Percentiles rank a stretch among this genome's conserved stretches.
Conservation (phyloP, 2,888 invertebrate genomes). For the Lissocephala sabroskyi region DNA sequence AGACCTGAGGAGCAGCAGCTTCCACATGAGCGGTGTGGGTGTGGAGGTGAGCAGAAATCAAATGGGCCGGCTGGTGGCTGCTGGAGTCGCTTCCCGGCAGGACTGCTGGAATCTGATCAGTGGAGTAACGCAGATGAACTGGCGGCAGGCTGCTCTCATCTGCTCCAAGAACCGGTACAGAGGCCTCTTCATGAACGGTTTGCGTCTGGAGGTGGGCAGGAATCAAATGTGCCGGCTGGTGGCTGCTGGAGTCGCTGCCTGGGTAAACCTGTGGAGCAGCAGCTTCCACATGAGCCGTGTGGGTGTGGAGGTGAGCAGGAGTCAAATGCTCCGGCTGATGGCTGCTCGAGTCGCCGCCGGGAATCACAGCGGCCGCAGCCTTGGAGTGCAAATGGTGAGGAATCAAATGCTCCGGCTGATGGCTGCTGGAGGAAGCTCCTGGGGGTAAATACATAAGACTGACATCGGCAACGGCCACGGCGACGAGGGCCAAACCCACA, state of each 20-base stretch:
- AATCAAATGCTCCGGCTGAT: conserved; percentile 15
- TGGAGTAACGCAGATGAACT: background rate
- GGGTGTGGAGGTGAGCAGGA: conserved; percentile 3
- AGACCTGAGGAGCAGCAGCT: conserved; percentile 13
- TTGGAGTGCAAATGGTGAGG: background rate
- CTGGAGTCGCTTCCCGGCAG: conserved; percentile 17
- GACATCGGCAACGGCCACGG: background rate
- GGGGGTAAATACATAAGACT: background rate
- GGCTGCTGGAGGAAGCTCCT: conserved; percentile 11
- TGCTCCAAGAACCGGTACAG: too few species aligned
- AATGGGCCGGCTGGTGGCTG: conserved; percentile 25
- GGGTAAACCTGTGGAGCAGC: conserved; percentile 11
- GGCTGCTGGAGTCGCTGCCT: conserved; percentile 21
- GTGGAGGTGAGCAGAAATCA: conserved; percentile 3
- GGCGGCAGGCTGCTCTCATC: conserved; percentile 14
- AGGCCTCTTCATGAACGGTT: too few species aligned
- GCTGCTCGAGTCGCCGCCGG: conserved; percentile 23
- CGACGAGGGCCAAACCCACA: background rate
- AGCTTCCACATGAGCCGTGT: conserved; percentile 8
- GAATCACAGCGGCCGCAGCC: background rate
- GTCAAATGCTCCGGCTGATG: conserved; percentile 20
- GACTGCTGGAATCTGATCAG: too few species aligned
- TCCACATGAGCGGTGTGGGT: conserved; percentile 3
- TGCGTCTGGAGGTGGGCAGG: background rate
- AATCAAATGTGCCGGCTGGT: conserved; percentile 19